A percentile compares a stretch with the other conserved stretches of the same genome.
These are phyloP conservation scores for Octonoba sinensis DNA, from an alignment of 2,888 invertebrate species.

Conservation along the genomic window DNA sequence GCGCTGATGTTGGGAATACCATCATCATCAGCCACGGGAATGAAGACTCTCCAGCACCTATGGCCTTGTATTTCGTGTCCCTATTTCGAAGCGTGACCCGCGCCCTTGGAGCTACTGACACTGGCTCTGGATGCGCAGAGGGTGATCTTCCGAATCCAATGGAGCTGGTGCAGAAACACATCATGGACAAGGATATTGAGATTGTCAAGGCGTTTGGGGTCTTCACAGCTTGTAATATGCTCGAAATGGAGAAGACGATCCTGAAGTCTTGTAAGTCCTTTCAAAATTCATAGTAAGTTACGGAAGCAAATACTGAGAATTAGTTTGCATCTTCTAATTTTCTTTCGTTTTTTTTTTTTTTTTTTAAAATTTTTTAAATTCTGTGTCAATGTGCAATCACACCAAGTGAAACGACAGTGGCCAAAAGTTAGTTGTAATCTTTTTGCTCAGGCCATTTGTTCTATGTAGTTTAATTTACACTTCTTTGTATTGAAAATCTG, in stretches of 20 bases:
- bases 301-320: too few species aligned
- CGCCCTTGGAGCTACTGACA: neutral
- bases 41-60: neutral
- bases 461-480: too few species aligned
- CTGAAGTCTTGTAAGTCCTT: neutral
- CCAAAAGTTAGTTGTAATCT: too few species aligned
- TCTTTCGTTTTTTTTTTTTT: neutral
- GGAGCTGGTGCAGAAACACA: neutral
- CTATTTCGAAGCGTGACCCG: neutral
- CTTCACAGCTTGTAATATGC: slow-evolving; percentile 3
- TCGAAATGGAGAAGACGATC: neutral
- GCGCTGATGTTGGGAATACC: neutral
- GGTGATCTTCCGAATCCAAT: slow-evolving; percentile 7
- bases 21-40: slow-evolving; percentile 7
- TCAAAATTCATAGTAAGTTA: too few species aligned
- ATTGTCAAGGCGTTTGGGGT: neutral
- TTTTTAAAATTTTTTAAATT: neutral
- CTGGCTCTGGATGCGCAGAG: neutral
- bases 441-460: too few species aligned
- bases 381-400: too few species aligned
- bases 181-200: neutral
- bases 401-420: too few species aligned
- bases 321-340: neutral
- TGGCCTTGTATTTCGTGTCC: slow-evolving; percentile 4
- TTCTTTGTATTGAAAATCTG: too few species aligned